Evolutionary conservation across 2,113 vertebrate species (phyloP), one percentile per base, ranked within the genome.

Genomic region (Synodontis membranacea): DNA sequence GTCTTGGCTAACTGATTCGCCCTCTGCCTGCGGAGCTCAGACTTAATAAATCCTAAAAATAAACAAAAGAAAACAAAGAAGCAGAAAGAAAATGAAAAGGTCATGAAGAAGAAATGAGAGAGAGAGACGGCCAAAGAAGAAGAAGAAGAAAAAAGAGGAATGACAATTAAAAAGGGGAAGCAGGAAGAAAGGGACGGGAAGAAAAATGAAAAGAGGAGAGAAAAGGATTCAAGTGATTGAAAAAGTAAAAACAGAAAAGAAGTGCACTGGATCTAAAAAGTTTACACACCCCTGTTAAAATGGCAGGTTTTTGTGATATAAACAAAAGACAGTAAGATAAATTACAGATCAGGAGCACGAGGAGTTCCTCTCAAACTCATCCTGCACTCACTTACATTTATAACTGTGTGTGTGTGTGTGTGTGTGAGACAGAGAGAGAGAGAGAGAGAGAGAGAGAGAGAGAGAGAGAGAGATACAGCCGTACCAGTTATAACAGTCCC

Each of bases 401-500:
- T n/a, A n/a, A n/a, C n/a, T 60, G 21, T 60, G 23, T 60, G 58
- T 60, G 23, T 60, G 60, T 62, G 60, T n/a, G 60, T 50, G 62
- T 64, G 62, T 11, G 28, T 64, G 60, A 50, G 48, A 50, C 10
- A 50, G 48, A 50, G 11, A 50, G 48, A 50, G 11, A 50, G 48
- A 11, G 11, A 11, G 48, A 11, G 48, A n/a, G 64, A 23, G 21
- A 23, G 21, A n/a, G 28, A 11, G n/a, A 31, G 1, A 46, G 28
- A 9, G 48, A n/a, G 46, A 54, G 42, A 25, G 23, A 8, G 25
- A n/a, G 3, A 54, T 2, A 52, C 56, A 70, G 34, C 11, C 15
- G 8, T 94, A 99, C 98, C 97, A 90, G 98, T 99, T 82, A 98
- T 89, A 66, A 95, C 0, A 0, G 94, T 91, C 76, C 98, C 98